Conservation (phyloP, 2,797 vertebrate species). For the Myotis myotis region DNA sequence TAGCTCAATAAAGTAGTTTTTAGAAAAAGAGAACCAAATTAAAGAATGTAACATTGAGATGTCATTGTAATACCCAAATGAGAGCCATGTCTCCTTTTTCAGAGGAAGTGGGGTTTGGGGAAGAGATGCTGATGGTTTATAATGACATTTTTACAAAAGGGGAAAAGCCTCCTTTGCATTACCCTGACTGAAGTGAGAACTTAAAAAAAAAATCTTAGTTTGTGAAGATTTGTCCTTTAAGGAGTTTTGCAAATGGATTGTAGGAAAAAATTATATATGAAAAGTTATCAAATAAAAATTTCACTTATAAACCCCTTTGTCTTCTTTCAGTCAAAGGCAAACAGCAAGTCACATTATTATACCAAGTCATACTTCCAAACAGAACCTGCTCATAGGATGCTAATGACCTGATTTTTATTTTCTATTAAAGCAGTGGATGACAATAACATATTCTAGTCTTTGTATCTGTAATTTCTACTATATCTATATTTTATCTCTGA, state of each 20-base stretch:
- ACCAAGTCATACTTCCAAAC: slow-evolving; percentile 46
- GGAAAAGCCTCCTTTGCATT: background rate
- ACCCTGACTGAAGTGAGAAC: background rate
- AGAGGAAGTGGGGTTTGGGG: background rate
- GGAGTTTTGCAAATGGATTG: background rate
- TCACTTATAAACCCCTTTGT: background rate
- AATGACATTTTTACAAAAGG: background rate
- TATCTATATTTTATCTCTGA: slow-evolving; percentile 65
- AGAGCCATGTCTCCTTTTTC: background rate
- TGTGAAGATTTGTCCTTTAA: background rate
- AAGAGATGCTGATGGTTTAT: background rate
- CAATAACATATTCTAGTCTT: slow-evolving; percentile 65
- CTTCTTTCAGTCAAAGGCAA: slow-evolving; percentile 53
- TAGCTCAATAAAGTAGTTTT: background rate
- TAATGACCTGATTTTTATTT: slow-evolving; percentile 56
- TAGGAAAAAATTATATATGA: slow-evolving; percentile 2
- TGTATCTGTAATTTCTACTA: background rate
- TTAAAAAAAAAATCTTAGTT: slow-evolving; percentile 26
- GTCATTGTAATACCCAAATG: background rate
- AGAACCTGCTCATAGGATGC: slow-evolving; percentile 51
- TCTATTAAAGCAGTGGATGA: slow-evolving; percentile 32
- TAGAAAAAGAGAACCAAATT: background rate
- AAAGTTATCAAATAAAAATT: background rate
- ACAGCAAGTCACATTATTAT: slow-evolving; percentile 65
- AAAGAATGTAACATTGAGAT: background rate